A percentile compares a stretch with the other conserved stretches of the same genome.
phyloP scores from a whole-genome alignment of 2,113 vertebrate genomes.

The Mus pahari region DNA sequence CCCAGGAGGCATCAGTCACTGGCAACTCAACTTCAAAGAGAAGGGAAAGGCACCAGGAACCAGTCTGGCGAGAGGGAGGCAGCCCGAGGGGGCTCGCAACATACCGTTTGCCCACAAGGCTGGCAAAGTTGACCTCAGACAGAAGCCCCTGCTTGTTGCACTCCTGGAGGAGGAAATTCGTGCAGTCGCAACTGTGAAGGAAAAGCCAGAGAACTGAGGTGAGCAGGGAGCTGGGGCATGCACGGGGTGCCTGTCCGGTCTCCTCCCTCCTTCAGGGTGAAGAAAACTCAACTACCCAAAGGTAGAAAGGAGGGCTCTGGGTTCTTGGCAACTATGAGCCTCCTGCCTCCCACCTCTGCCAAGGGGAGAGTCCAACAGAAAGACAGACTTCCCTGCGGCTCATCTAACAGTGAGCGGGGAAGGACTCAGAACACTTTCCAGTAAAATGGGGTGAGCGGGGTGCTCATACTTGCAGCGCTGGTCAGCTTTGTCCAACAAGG shows the following conservation, averaged over 20 bases:
- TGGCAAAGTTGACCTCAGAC: slow-evolving; percentile 91
- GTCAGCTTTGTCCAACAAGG: slow-evolving; percentile 97
- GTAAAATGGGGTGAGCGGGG: neutral
- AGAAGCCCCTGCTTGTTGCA: slow-evolving; percentile 97
- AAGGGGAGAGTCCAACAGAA: neutral
- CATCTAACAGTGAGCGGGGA: neutral
- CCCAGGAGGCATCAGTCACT: neutral
- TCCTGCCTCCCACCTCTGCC: neutral
- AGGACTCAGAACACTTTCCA: neutral
- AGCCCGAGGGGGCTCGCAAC: neutral
- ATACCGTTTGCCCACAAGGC: slow-evolving; percentile 94
- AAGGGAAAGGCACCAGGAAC: neutral
- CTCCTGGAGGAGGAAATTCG: slow-evolving; percentile 94
- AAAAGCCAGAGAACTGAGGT: neutral
- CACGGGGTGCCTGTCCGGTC: neutral
- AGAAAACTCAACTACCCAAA: neutral
- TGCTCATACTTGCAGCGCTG: slow-evolving; percentile 96
- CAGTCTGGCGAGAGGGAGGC: rapidly evolving
- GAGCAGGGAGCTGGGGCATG: neutral
- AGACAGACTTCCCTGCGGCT: neutral
- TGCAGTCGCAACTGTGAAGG: slow-evolving; percentile 94
- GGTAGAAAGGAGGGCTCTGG: neutral
- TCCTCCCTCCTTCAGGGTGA: neutral
- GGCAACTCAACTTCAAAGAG: neutral
- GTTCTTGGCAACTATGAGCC: neutral